A percentile compares a stretch with the other conserved stretches of the same genome.
These are phyloP conservation scores for Cardiocondyla obscurior DNA, from an alignment of 1,140 invertebrate species.

Conservation along the genomic window DNA sequence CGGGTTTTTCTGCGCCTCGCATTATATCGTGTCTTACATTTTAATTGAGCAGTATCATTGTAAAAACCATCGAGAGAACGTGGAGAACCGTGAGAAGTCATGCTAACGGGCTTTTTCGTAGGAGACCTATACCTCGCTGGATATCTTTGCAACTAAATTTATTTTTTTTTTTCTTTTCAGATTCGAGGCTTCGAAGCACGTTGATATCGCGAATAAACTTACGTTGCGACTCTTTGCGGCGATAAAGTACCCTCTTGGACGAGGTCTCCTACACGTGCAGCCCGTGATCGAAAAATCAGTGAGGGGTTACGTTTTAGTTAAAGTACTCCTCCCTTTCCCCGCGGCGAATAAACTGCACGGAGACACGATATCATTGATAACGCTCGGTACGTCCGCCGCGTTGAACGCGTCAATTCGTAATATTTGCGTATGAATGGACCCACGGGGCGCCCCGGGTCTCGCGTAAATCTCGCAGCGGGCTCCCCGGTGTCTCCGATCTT, in stretches of 20 bases:
- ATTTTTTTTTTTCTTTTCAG: not conserved
- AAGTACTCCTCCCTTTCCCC: not conserved
- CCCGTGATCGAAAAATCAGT: constrained; percentile 1
- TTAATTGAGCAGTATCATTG: not conserved
- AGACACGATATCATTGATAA: constrained; percentile 73
- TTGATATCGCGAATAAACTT: not conserved
- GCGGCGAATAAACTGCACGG: constrained; percentile 52
- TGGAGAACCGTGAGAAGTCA: not conserved
- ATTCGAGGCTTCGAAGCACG: not conserved
- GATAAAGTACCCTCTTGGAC: constrained; percentile 6
- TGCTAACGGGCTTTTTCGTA: not conserved
- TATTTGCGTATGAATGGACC: constrained; percentile 78
- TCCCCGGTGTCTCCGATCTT: constrained; percentile 73
- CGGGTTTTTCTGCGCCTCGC: constrained; percentile 39
- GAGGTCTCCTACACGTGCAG: not conserved
- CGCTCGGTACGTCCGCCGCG: constrained; percentile 22
- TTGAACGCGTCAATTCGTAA: constrained; percentile 69
- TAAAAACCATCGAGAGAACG: not conserved
- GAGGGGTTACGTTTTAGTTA: not conserved
- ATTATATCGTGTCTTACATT: constrained; percentile 29
- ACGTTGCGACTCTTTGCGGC: not conserved
- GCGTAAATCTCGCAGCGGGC: constrained; percentile 78
- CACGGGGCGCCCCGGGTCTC: constrained; percentile 57
- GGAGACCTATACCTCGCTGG: not conserved
- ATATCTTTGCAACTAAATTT: not conserved